Conservation (phyloP, 2,113 vertebrate species). For the Saccopteryx leptura region DNA sequence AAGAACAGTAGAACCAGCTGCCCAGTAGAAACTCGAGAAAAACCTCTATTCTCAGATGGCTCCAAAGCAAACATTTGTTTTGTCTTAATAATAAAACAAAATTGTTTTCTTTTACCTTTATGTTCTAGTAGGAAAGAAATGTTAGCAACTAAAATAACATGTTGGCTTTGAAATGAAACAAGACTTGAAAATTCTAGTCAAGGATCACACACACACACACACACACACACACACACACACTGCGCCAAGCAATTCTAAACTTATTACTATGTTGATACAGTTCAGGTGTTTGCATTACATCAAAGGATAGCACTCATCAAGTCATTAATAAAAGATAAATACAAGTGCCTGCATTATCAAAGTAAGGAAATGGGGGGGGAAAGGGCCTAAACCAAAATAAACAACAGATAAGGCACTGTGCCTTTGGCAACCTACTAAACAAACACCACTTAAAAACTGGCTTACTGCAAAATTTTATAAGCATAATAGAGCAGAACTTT, state of each 20-base stretch:
- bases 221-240: no score
- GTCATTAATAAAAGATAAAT: slow-evolving; percentile 59
- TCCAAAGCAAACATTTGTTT: slow-evolving; percentile 51
- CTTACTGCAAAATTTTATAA: slow-evolving; percentile 25
- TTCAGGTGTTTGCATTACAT: slow-evolving; percentile 31
- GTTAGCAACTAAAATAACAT: slow-evolving; percentile 52
- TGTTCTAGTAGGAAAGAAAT: background rate
- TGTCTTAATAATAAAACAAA: slow-evolving; percentile 58
- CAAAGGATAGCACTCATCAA: slow-evolving; percentile 44
- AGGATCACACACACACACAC: background rate
- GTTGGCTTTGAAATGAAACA: slow-evolving; percentile 49
- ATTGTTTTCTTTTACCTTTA: slow-evolving; percentile 37
- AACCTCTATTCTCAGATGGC: background rate
- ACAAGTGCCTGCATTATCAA: slow-evolving; percentile 35
- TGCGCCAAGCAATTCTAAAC: background rate
- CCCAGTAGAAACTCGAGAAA: background rate
- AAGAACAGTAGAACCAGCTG: background rate
- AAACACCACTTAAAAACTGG: slow-evolving; percentile 54
- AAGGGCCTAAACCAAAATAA: slow-evolving; percentile 72
- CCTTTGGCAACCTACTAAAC: slow-evolving; percentile 60
- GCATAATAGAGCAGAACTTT: background rate
- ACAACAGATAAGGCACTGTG: slow-evolving; percentile 57
- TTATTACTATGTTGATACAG: background rate
- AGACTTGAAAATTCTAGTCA: slow-evolving; percentile 44
- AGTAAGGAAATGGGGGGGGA: background rate